Evolutionary conservation across 2,113 vertebrate species (phyloP).

Genomic region (Erythrolamprus reginae): DNA sequence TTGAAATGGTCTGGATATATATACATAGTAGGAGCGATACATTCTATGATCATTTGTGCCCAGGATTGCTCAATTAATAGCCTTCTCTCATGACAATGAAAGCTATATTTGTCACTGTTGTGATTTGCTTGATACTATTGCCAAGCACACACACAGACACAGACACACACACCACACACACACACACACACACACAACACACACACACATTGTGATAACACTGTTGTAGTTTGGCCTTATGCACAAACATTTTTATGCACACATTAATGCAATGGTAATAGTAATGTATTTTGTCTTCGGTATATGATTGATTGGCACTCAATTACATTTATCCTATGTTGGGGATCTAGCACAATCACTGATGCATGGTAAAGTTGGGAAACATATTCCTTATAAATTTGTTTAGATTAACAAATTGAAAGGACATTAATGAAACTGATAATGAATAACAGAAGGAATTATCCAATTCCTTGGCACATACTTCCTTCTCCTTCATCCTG

Average conservation of each 20-base stretch:
- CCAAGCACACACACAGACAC: background rate
- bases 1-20: slow-evolving; percentile 20
- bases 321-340: slow-evolving; percentile 47
- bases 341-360: slow-evolving; percentile 54
- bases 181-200: background rate
- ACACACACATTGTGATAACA: slow-evolving; percentile 12
- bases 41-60: slow-evolving; percentile 1
- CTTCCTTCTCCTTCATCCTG: background rate
- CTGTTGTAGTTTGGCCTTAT: slow-evolving; percentile 43
- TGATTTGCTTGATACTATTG: slow-evolving; percentile 42
- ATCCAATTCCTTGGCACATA: background rate
- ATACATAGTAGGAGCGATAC: background rate
- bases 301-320: slow-evolving; percentile 52
- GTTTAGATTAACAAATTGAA: slow-evolving; percentile 33
- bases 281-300: slow-evolving; percentile 56
- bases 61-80: slow-evolving; percentile 21
- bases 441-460: slow-evolving; percentile 44
- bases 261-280: slow-evolving; percentile 50
- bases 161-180: background rate
- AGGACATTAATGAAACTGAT: slow-evolving; percentile 51
- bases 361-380: slow-evolving; percentile 46
- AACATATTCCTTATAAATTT: slow-evolving; percentile 46
- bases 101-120: slow-evolving; percentile 29
- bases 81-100: slow-evolving; percentile 31
- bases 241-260: slow-evolving; percentile 41